Evolutionary conservation across 2,113 vertebrate species (phyloP).

Genomic region (Stercorarius parasiticus): DNA sequence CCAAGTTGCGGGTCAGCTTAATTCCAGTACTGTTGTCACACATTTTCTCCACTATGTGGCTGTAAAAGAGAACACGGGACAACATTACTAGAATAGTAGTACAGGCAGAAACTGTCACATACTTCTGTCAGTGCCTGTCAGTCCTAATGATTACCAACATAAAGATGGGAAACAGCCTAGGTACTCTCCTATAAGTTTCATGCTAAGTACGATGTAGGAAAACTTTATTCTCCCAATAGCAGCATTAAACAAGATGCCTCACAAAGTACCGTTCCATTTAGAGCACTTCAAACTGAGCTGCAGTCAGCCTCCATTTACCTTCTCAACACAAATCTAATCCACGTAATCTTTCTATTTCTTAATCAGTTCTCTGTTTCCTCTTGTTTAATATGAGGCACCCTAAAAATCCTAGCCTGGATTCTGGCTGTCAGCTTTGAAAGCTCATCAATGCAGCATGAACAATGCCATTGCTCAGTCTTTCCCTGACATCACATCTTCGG

Average conservation of each 20-base stretch:
- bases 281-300: neutral
- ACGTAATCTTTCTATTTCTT: neutral
- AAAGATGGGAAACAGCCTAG: neutral
- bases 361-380: neutral
- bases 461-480: neutral
- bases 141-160: neutral
- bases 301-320: neutral
- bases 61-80: slow-evolving; percentile 38
- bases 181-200: neutral
- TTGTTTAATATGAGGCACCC: neutral
- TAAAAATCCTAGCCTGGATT: neutral
- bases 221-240: neutral
- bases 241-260: neutral
- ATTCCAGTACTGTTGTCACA: slow-evolving; percentile 85
- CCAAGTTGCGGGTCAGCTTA: slow-evolving; percentile 80
- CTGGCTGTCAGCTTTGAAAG: neutral
- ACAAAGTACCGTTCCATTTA: neutral
- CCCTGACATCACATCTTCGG: neutral
- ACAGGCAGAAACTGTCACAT: neutral
- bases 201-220: neutral
- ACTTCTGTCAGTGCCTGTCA: neutral
- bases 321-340: neutral
- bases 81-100: neutral
- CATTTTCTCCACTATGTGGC: slow-evolving; percentile 90
- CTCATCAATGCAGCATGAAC: neutral